Base-by-base conservation (phyloP, 2,113 vertebrate species). In the Poeciliopsis prolifica region DNA sequence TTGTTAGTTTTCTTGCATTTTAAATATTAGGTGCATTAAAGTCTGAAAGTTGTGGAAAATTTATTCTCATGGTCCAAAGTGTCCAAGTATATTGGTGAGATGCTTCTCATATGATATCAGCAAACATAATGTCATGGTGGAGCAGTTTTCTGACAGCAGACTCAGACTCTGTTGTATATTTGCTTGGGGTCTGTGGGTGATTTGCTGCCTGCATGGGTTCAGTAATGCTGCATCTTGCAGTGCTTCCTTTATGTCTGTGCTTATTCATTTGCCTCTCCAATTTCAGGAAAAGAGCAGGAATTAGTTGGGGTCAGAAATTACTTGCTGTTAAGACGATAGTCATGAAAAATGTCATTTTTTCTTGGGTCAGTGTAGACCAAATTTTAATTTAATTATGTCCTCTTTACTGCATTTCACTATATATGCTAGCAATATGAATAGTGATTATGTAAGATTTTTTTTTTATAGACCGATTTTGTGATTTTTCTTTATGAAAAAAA, bases 151-250 rank as follows among this genome's bases (percentile, higher is more conserved):
- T 58, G 68, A 77, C 72, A 75, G 80, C 72, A 77, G 66, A 69
- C 75, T 61, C 72, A 60, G 58, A 71, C 69, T 72, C 42, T 69
- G 69, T 35, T n/a, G 65, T 65, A 73, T 60, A 86, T 79, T 62
- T 84, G 60, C 61, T 85, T 73, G 61, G 74, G 68, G 73, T 65
- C 69, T 83, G 75, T 80, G 69, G 74, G 80, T 82, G 51, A 81
- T 82, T 81, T 86, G 60, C 73, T 72, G 61, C 74, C 74, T 80
- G 81, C 83, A 71, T 71, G 83, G 73, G 60, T 70, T 76, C 70
- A 77, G 62, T 77, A 61, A 82, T 60, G 44, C 28, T 78, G 54
- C 58, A 62, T 62, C 74, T 78, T 70, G 68, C 60, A 61, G 61
- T 70, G 74, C 40, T 15, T 42, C 40, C 15, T 14, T 42, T 42